These are phyloP conservation scores for Mesoclemmys tuberculata DNA, from an alignment of 2,113 vertebrate species.

Conservation along the genomic window DNA sequence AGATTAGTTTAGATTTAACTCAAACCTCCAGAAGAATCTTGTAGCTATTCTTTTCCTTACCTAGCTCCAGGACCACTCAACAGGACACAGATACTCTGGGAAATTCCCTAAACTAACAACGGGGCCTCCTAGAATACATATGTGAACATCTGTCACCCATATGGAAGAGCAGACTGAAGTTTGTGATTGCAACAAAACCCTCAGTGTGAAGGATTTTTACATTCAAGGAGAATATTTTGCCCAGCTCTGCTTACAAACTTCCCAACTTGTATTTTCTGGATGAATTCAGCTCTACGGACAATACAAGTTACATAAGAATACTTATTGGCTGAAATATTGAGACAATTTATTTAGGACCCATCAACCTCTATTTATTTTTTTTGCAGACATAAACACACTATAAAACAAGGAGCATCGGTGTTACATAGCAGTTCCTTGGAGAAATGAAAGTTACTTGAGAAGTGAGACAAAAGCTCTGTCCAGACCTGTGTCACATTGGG, in stretches of 20 bases:
- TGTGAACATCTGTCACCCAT: neutral
- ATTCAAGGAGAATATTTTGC: slow-evolving; percentile 3
- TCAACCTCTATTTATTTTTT: slow-evolving; percentile 13
- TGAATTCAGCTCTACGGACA: neutral
- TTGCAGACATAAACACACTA: slow-evolving; percentile 39
- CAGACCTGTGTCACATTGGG: slow-evolving; percentile 9
- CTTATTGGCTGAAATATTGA: slow-evolving; percentile 15
- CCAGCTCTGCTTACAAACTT: neutral
- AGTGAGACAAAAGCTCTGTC: slow-evolving; percentile 44
- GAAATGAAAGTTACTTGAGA: slow-evolving; percentile 57
- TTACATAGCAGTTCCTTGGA: slow-evolving; percentile 61
- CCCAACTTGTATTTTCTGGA: slow-evolving; percentile 10
- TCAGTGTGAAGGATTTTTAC: neutral
- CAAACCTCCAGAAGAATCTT: neutral
- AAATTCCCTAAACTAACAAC: neutral
- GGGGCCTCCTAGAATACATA: neutral
- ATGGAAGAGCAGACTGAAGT: neutral
- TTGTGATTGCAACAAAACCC: neutral
- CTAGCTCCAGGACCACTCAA: neutral
- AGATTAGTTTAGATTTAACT: neutral
- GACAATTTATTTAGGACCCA: slow-evolving; percentile 7
- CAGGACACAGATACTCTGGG: neutral
- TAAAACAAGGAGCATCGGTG: slow-evolving; percentile 61
- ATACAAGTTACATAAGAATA: slow-evolving; percentile 34
- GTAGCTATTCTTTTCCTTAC: neutral